These are phyloP conservation scores for Catharus ustulatus DNA, from an alignment of 2,797 vertebrate genomes.

Conservation along the genomic window DNA sequence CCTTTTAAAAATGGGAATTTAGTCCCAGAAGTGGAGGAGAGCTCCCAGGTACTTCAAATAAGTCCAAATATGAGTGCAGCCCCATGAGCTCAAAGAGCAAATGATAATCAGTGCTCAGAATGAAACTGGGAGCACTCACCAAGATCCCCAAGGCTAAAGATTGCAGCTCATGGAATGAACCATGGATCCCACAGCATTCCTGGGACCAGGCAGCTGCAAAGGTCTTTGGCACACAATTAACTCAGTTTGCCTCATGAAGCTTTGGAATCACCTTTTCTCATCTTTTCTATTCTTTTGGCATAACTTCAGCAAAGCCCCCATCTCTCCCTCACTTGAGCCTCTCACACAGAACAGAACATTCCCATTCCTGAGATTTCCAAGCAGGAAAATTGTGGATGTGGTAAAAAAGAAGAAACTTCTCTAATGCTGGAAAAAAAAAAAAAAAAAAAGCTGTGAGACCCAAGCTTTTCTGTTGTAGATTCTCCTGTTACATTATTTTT, in stretches of 20 bases:
- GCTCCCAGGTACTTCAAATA: neutral
- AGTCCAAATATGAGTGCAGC: neutral
- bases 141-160: neutral
- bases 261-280: neutral
- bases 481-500: constrained; percentile 16
- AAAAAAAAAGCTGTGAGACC: neutral
- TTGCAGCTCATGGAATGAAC: neutral
- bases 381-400: neutral
- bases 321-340: neutral
- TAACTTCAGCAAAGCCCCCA: neutral
- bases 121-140: neutral
- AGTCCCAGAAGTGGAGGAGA: neutral
- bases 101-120: neutral
- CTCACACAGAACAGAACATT: neutral
- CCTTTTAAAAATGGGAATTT: neutral
- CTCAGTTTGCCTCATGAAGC: neutral
- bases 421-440: neutral
- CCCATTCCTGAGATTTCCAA: neutral
- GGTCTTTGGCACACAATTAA: neutral
- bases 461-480: neutral
- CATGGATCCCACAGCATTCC: neutral
- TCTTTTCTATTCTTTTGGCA: neutral
- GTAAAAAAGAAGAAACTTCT: neutral
- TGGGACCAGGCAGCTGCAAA: neutral
- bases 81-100: neutral